Conservation (phyloP, 2,888 invertebrate genomes). For the Xestia sexstrigata region DNA sequence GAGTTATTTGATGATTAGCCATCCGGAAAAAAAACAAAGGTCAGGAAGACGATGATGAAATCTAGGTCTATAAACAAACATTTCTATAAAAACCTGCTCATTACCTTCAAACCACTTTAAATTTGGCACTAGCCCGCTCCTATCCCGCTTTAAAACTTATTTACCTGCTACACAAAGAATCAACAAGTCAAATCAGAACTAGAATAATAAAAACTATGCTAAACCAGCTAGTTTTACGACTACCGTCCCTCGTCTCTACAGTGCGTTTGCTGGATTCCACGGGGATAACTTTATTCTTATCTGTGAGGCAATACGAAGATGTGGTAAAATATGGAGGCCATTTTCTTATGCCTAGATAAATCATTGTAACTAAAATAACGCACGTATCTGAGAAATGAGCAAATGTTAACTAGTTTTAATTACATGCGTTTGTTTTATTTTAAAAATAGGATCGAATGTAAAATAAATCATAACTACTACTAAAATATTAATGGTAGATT, state of each 20-base stretch:
- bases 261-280: constrained; percentile 52
- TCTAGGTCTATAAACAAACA: neutral
- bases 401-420: too few species aligned
- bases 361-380: too few species aligned
- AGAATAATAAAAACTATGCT: constrained; percentile 66
- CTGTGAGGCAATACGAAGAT: constrained; percentile 36
- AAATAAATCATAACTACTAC: too few species aligned
- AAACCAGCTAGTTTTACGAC: constrained; percentile 62
- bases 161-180: constrained; percentile 60
- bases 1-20: too few species aligned
- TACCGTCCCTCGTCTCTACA: constrained; percentile 36
- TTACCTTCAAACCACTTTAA: neutral
- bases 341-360: too few species aligned
- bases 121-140: neutral
- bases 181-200: constrained; percentile 70
- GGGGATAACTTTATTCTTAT: constrained; percentile 58
- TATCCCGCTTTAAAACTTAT: constrained; percentile 22
- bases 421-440: too few species aligned
- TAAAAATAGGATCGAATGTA: too few species aligned
- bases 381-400: too few species aligned
- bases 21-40: too few species aligned
- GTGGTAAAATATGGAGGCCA: constrained; percentile 22
- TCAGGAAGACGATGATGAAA: too few species aligned
- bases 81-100: neutral
- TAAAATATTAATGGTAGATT: too few species aligned